phyloP scores from a whole-genome alignment of 2,113 vertebrate genomes.

The Sylvia atricapilla region DNA sequence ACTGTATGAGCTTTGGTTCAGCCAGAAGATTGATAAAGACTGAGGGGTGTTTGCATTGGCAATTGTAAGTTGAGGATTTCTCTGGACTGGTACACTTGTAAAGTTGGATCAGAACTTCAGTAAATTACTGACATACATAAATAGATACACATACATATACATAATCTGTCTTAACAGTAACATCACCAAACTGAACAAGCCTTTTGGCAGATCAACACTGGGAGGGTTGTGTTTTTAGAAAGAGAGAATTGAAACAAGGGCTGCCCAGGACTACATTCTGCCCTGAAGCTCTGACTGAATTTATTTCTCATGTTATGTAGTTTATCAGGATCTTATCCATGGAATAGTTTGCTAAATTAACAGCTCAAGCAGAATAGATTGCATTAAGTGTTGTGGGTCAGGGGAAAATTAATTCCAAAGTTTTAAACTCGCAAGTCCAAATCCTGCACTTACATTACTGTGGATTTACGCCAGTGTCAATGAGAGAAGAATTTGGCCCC shows the following conservation, averaged over 20 bases:
- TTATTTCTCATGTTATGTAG: not conserved
- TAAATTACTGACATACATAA: not conserved
- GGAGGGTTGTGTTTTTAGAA: not conserved
- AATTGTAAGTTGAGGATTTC: not conserved
- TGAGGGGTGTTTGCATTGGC: not conserved
- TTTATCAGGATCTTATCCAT: conserved; percentile 18
- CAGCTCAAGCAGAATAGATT: not conserved
- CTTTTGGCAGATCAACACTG: not conserved
- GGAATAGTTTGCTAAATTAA: not conserved
- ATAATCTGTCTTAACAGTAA: not conserved
- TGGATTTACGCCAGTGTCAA: conserved; percentile 64
- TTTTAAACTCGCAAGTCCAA: not conserved
- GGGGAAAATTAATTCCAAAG: conserved; percentile 27
- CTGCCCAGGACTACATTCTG: not conserved
- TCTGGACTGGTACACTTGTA: not conserved
- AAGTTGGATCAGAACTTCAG: not conserved
- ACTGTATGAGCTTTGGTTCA: not conserved
- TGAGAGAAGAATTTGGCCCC: conserved; percentile 59
- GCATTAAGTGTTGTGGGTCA: not conserved
- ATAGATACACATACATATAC: not conserved
- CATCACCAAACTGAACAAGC: not conserved
- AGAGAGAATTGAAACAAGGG: not conserved
- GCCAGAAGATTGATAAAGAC: not conserved
- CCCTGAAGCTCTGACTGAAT: not conserved
- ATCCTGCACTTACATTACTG: conserved; percentile 25